These are phyloP conservation scores for Diabrotica virgifera DNA, from an alignment of 1,140 invertebrate species.

Conservation along the genomic window DNA sequence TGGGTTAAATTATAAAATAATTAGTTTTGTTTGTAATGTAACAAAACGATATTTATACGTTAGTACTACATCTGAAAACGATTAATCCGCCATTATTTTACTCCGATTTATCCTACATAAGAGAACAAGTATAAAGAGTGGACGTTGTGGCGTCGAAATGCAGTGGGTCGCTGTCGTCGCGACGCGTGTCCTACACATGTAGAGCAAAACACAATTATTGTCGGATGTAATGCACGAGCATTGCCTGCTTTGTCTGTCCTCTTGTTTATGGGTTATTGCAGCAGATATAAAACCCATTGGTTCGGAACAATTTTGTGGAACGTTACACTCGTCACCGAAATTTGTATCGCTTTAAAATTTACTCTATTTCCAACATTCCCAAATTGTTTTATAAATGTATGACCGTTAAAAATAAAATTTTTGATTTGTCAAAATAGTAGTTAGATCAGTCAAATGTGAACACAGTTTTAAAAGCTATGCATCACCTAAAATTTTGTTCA, in stretches of 20 bases:
- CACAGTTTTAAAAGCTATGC: too few relatives aligned
- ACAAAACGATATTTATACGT: too few relatives aligned
- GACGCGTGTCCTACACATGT: slow-evolving; percentile 46
- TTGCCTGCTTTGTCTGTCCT: slow-evolving; percentile 31
- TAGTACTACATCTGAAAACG: too few relatives aligned
- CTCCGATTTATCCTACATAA: neutral
- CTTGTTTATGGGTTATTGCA: slow-evolving; percentile 45
- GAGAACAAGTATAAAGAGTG: neutral
- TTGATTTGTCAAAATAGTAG: too few relatives aligned
- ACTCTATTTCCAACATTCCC: too few relatives aligned
- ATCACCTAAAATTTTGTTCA: too few relatives aligned
- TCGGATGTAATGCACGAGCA: slow-evolving; percentile 43
- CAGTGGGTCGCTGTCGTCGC: slow-evolving; percentile 7
- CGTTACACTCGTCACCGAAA: slow-evolving; percentile 6
- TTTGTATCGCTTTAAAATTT: neutral
- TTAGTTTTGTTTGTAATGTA: too few relatives aligned
- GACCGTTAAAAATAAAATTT: too few relatives aligned
- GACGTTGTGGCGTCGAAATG: neutral
- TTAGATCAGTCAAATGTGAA: too few relatives aligned
- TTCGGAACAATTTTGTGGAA: slow-evolving; percentile 42
- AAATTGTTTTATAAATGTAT: too few relatives aligned
- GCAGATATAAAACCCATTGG: slow-evolving; percentile 44
- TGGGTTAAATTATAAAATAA: too few relatives aligned
- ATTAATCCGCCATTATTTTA: neutral
- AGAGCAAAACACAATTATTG: slow-evolving; percentile 44